Percentiles rank a stretch among this genome's conserved stretches.
Conservation (phyloP, 2,113 vertebrate genomes). For the Alexandromys fortis region DNA sequence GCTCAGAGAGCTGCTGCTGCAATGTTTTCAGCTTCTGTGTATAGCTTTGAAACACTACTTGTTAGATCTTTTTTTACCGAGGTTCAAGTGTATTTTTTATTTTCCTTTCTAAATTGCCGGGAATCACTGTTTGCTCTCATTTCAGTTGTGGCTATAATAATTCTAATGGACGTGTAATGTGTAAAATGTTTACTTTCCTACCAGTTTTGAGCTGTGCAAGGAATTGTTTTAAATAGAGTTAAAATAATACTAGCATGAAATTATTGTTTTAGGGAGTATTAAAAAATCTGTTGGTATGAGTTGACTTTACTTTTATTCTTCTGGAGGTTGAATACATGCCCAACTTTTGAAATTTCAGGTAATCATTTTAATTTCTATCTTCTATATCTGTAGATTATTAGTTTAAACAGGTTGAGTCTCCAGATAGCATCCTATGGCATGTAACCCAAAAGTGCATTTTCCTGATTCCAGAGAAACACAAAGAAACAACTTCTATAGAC, state of each 20-base stretch:
- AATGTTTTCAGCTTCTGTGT: not conserved
- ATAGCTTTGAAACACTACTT: not conserved
- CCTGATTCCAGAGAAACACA: conserved; percentile 63
- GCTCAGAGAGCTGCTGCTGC: too few species aligned
- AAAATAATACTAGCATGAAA: not conserved
- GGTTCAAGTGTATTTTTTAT: not conserved
- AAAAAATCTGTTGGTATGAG: not conserved
- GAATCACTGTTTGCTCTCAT: not conserved
- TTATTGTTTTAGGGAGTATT: not conserved
- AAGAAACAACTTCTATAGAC: conserved; percentile 11
- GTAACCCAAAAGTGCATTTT: conserved; percentile 43
- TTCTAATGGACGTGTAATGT: not conserved
- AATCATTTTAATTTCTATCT: not conserved
- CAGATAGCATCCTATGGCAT: conserved; percentile 61
- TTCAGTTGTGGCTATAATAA: conserved; percentile 30
- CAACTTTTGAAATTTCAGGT: conserved; percentile 22
- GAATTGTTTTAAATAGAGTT: conserved; percentile 1
- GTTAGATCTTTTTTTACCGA: not conserved
- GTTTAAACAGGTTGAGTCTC: not conserved
- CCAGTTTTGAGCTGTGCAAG: conserved; percentile 15
- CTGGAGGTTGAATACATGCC: not conserved
- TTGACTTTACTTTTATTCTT: conserved; percentile 45
- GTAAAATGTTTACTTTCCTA: not conserved
- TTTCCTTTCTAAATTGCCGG: not conserved
- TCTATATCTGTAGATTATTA: not conserved